Percentiles rank a stretch among this genome's conserved stretches.
phyloP scores from a whole-genome alignment of 1,140 invertebrate species.

The Neodiprion lecontei region DNA sequence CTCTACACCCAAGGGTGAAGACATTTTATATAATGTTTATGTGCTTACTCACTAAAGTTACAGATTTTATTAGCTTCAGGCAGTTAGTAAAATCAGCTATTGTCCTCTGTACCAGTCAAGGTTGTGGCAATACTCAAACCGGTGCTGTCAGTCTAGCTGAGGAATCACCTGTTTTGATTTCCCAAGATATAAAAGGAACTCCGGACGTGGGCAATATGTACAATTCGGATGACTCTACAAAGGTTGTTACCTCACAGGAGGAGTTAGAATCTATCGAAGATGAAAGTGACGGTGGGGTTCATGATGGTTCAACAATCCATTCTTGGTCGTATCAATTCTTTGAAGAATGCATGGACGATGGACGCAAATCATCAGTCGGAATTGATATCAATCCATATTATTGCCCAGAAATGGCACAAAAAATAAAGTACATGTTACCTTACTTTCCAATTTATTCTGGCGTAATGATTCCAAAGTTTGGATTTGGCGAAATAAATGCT shows the following conservation, averaged over 20 bases:
- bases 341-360: background rate
- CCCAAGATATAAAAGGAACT: no score
- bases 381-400: slow-evolving; percentile 6
- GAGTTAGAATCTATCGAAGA: no score
- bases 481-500: slow-evolving; percentile 6
- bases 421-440: slow-evolving; percentile 13
- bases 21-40: no score
- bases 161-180: no score
- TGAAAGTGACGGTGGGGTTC: no score
- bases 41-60: no score
- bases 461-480: slow-evolving; percentile 11
- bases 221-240: no score
- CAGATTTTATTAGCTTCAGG: background rate
- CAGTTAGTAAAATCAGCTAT: background rate
- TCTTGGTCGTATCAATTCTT: background rate
- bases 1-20: no score
- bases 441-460: slow-evolving; percentile 12
- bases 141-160: no score
- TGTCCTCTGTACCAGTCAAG: no score
- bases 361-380: background rate
- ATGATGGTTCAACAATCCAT: background rate
- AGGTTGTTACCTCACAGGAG: no score
- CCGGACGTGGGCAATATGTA: background rate
- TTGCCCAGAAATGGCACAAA: slow-evolving; percentile 2
- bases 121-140: no score